Conservation (phyloP, 2,797 vertebrate species). For the Iguana delicatissima region DNA sequence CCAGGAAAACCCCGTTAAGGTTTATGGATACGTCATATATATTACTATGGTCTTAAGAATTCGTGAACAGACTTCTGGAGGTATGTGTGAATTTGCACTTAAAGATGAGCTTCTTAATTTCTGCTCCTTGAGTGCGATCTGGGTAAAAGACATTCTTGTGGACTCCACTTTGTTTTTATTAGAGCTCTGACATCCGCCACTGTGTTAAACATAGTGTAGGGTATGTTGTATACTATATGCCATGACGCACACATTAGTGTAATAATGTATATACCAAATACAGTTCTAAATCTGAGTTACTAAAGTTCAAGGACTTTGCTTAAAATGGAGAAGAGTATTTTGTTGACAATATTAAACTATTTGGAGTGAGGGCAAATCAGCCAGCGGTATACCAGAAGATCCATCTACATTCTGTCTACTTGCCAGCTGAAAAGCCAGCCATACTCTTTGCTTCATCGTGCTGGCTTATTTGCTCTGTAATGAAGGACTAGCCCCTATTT, state of each 20-base stretch:
- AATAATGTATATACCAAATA: background rate
- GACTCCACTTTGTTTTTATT: background rate
- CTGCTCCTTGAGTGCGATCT: no score
- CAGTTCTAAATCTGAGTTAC: background rate
- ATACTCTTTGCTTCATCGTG: background rate
- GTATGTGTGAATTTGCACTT: no score
- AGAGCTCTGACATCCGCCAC: background rate
- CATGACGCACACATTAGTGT: background rate
- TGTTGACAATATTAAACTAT: background rate
- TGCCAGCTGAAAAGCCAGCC: background rate
- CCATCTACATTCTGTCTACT: background rate
- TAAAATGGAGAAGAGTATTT: background rate
- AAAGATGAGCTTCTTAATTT: background rate
- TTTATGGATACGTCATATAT: no score
- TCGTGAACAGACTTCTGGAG: background rate
- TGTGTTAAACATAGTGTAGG: background rate
- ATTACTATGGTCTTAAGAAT: background rate
- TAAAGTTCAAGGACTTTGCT: background rate
- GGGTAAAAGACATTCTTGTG: background rate
- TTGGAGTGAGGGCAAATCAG: background rate
- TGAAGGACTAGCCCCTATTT: constrained; percentile 54
- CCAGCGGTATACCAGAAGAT: background rate
- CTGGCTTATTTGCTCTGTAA: constrained; percentile 53
- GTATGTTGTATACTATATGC: background rate
- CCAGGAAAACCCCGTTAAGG: no score